A percentile compares a stretch with the other conserved stretches of the same genome.
phyloP scores from a whole-genome alignment of 30 jellyfish, hydroid and myxozoan species.

The Phacellophora camtschatica region DNA sequence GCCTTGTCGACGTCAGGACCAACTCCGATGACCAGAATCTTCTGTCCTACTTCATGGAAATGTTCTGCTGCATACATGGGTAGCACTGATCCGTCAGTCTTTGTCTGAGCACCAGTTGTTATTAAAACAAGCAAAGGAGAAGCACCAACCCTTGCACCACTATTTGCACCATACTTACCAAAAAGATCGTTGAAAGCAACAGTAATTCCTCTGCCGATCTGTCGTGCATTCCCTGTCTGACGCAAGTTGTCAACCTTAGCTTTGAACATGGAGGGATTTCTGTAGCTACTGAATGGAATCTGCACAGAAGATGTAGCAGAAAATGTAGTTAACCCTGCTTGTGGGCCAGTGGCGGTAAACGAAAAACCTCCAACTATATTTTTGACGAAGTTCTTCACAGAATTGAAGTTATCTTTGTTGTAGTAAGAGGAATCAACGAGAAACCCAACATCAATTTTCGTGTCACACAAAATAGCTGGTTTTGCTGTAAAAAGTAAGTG shows the following conservation, averaged over 20 bases:
- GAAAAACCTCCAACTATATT: slow-evolving; percentile 66
- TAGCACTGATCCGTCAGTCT: slow-evolving; percentile 32
- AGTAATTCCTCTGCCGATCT: slow-evolving; percentile 59
- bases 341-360: slow-evolving; percentile 76
- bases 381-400: slow-evolving; percentile 51
- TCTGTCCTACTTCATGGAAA: slow-evolving; percentile 69
- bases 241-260: slow-evolving; percentile 60
- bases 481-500: slow-evolving; percentile 9
- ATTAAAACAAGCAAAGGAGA: slow-evolving; percentile 49
- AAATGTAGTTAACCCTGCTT: slow-evolving; percentile 79
- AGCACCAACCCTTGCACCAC: slow-evolving; percentile 47
- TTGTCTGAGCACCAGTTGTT: slow-evolving; percentile 78
- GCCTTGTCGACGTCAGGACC: slow-evolving; percentile 59
- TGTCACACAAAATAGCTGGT: slow-evolving; percentile 51
- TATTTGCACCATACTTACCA: background rate
- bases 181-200: slow-evolving; percentile 45
- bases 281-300: slow-evolving; percentile 53
- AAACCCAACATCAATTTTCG: slow-evolving; percentile 72
- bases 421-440: slow-evolving; percentile 68
- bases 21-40: slow-evolving; percentile 68
- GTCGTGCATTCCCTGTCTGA: slow-evolving; percentile 46
- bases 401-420: slow-evolving; percentile 9
- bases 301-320: slow-evolving; percentile 37
- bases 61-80: slow-evolving; percentile 62
- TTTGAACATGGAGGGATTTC: slow-evolving; percentile 51